A percentile compares a stretch with the other conserved stretches of the same genome.
phyloP scores from a whole-genome alignment of 2,113 vertebrate genomes.

The Ramphastos sulfuratus region DNA sequence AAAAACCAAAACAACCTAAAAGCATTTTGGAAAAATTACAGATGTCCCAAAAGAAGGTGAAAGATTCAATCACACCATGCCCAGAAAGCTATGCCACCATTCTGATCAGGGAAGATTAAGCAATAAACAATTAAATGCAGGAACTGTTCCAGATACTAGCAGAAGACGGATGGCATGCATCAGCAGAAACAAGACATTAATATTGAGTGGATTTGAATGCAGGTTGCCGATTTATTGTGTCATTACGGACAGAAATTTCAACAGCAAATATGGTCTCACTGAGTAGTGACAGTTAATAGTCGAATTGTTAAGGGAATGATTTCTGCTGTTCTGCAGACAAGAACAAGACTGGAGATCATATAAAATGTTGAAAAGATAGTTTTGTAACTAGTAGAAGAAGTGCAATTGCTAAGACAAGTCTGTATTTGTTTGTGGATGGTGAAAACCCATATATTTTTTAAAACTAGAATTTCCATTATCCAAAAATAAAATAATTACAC shows the following conservation, averaged over 20 bases:
- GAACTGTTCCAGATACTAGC: neutral
- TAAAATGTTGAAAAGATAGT: neutral
- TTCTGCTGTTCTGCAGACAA: neutral
- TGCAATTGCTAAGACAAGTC: neutral
- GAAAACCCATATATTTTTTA: neutral
- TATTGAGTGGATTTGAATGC: neutral
- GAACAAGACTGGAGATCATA: neutral
- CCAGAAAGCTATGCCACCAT: neutral
- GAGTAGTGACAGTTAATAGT: neutral
- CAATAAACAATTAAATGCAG: neutral
- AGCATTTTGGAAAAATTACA: neutral
- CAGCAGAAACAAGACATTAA: neutral
- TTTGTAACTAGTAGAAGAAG: neutral
- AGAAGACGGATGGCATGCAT: neutral
- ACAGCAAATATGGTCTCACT: neutral
- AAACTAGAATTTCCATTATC: neutral
- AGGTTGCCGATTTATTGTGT: neutral
- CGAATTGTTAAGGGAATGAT: neutral
- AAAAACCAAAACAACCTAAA: neutral
- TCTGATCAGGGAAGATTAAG: neutral
- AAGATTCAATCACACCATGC: neutral
- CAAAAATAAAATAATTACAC: neutral
- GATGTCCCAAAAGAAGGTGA: neutral
- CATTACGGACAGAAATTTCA: neutral
- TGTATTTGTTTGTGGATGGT: neutral